Evolutionary conservation across 2,797 vertebrate species (phyloP), one percentile per base, ranked within the genome.

Genomic region (Catostomus latipinnis): DNA sequence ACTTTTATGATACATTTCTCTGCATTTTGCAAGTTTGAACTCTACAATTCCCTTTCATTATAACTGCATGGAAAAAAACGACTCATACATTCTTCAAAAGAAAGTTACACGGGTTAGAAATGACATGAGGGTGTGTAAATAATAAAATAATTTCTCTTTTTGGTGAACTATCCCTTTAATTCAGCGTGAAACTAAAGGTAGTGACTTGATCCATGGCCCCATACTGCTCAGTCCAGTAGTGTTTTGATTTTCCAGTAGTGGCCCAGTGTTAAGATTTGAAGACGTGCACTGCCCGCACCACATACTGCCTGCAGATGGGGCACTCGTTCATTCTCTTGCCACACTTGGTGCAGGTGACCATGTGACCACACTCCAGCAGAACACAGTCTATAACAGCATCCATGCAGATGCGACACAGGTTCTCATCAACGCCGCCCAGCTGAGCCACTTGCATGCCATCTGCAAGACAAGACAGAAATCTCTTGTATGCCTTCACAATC

Each of bases 271-370:
- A 99, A 72, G 98, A 98, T 87, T 97, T 98, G 93, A 99, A 99
- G 75, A 99, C 97, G 6, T 99, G 98, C 89, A 99, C 97, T 0
- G 97, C 97, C 5, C 98, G 93, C 45, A 99, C 96, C 0, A 99
- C 98, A 0, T 97, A 99, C 93, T 99, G 98, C 71, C 98, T 93
- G 92, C 98, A 99, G 93, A 99, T 99, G 85, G 98, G 98, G 80
- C 98, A 99, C 92, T 99, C 98, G 52, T 93, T 99, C 98, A 99
- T 99, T 81, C 97, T 92, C 90, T 99, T 99, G 61, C 98, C 98
- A 0, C 98, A 99, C 84, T 97, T 98, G 87, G 98, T 99, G 91
- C 98, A 99, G 6, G 98, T 99, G 74, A 99, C 97, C 98, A 99
- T 99, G 93, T 99, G 98, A 76, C 98, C 98, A 0, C 98, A 99